Evolutionary conservation across 1,140 invertebrate genomes (phyloP).

Genomic region (Cecropterus lyciades): DNA sequence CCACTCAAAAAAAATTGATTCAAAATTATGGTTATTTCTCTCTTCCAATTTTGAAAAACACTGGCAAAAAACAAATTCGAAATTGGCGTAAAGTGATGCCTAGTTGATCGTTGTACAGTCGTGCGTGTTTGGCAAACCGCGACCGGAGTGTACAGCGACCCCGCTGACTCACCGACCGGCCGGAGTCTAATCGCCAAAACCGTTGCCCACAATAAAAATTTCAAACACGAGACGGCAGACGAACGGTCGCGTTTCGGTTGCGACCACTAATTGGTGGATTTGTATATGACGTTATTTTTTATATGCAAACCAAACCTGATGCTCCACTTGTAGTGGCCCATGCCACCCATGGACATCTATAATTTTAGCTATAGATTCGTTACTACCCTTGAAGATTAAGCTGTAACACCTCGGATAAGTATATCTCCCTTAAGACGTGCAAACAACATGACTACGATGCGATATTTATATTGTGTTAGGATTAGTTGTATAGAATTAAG

Average conservation of each 20-base stretch:
- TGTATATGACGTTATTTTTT: slow-evolving; percentile 52
- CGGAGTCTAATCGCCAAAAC: slow-evolving; percentile 59
- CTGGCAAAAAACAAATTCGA: background rate
- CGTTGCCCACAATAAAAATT: slow-evolving; percentile 65
- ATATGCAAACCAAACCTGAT: no score
- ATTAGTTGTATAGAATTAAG: no score
- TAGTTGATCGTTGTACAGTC: background rate
- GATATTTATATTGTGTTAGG: background rate
- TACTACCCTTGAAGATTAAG: no score
- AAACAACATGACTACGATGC: no score
- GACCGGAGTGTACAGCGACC: slow-evolving; percentile 52
- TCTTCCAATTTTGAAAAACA: background rate
- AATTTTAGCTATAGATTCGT: no score
- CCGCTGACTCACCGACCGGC: slow-evolving; percentile 61
- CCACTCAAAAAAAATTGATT: slow-evolving; percentile 4
- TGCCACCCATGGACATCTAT: slow-evolving; percentile 20
- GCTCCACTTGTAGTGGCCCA: no score
- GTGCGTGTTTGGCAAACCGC: slow-evolving; percentile 30
- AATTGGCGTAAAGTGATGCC: background rate
- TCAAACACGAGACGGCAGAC: slow-evolving; percentile 52
- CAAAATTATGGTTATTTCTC: background rate
- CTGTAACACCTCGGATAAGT: no score
- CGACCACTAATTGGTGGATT: slow-evolving; percentile 51
- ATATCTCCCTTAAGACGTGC: no score
- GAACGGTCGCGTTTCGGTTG: slow-evolving; percentile 45